Evolutionary conservation across 2,888 invertebrate species (phyloP).

Genomic region (Xylophagus ater): DNA sequence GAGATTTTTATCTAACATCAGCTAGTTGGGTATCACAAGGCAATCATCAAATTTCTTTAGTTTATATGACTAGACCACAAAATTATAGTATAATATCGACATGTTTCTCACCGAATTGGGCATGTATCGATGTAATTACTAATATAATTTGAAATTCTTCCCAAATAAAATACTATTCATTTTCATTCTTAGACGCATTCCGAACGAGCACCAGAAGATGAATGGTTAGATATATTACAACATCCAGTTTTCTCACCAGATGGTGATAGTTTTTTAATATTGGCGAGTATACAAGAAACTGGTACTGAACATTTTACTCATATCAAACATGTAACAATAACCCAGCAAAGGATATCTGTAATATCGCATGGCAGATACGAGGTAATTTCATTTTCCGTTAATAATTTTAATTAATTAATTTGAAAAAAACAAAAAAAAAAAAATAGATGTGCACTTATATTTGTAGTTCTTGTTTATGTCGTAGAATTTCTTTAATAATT

Average conservation of each 20-base stretch:
- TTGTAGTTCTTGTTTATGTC: too few relatives aligned
- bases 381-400: constrained; percentile 41
- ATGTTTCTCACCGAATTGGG: constrained; percentile 72
- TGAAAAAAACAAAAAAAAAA: too few relatives aligned
- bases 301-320: constrained; percentile 76
- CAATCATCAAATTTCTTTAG: constrained; percentile 68
- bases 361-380: constrained; percentile 79
- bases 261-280: constrained; percentile 70
- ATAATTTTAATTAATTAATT: constrained; percentile 13
- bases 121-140: constrained; percentile 64
- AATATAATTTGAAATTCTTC: neutral
- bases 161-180: neutral
- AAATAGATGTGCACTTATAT: too few relatives aligned
- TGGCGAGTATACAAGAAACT: constrained; percentile 75
- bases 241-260: constrained; percentile 75
- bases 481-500: too few relatives aligned
- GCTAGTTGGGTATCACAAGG: constrained; percentile 76
- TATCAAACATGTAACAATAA: constrained; percentile 75
- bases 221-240: constrained; percentile 77
- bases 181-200: constrained; percentile 55
- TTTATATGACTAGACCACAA: constrained; percentile 91
- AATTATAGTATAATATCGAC: constrained; percentile 80
- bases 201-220: constrained; percentile 70
- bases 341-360: constrained; percentile 72
- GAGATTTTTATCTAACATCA: constrained; percentile 86